A percentile compares a stretch with the other conserved stretches of the same genome.
Evolutionary conservation across 1,140 invertebrate genomes (phyloP).

Genomic region (Pogonus chalceus): DNA sequence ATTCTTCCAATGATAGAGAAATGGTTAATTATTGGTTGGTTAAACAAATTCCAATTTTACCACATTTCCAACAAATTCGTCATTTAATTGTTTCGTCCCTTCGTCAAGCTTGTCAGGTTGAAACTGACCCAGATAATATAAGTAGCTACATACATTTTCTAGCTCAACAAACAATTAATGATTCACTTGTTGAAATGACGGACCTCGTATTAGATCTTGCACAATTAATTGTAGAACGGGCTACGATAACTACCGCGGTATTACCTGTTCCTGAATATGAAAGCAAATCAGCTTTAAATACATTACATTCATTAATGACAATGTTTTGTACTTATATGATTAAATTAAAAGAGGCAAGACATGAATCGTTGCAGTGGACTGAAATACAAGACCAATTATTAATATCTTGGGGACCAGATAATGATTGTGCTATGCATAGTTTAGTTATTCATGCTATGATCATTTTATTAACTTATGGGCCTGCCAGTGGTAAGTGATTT

Average conservation of each 20-base stretch:
- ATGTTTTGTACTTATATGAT: constrained; percentile 70
- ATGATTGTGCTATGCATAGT: constrained; percentile 76
- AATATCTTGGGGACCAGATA: constrained; percentile 76
- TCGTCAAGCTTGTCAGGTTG: constrained; percentile 77
- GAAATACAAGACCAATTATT: constrained; percentile 61
- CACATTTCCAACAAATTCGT: constrained; percentile 58
- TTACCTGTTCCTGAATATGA: constrained; percentile 52
- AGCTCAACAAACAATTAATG: constrained; percentile 57
- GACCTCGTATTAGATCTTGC: constrained; percentile 69
- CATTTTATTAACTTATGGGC: constrained; percentile 78
- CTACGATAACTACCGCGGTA: constrained; percentile 75
- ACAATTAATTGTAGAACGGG: constrained; percentile 87
- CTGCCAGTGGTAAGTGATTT: constrained; percentile 39
- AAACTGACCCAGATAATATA: constrained; percentile 77
- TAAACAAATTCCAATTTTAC: constrained; percentile 60
- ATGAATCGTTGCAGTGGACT: constrained; percentile 55
- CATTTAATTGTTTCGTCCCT: constrained; percentile 58
- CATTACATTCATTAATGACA: constrained; percentile 64
- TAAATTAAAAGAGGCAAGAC: constrained; percentile 50
- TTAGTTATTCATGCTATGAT: constrained; percentile 89
- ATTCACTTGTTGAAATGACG: constrained; percentile 51
- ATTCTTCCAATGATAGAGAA: constrained; percentile 34
- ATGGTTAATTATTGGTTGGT: constrained; percentile 57
- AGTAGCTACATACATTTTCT: constrained; percentile 84
- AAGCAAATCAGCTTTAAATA: constrained; percentile 42